Conservation (phyloP, 64 coral and sea anemone species). For the Porites lutea region DNA sequence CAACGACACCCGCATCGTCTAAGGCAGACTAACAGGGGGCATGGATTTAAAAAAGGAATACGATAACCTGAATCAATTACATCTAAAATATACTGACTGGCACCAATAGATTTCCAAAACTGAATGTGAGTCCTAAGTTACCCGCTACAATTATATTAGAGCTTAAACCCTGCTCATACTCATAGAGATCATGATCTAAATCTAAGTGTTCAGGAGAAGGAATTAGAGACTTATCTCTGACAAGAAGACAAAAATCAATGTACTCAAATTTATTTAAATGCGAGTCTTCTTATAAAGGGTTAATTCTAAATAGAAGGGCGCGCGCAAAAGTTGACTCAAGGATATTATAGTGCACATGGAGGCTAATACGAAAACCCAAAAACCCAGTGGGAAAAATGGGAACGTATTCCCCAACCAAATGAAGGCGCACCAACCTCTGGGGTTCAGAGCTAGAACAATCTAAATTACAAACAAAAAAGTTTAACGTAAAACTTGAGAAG, state of each 20-base stretch:
- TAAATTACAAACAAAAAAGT: too few species aligned
- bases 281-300: conserved; percentile 9
- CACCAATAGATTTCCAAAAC: conserved; percentile 13
- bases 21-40: conserved; percentile 34
- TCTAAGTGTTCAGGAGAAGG: too few species aligned
- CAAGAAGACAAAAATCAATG: background rate
- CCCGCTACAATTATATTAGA: background rate
- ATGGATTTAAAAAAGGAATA: conserved; percentile 43
- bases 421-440: too few species aligned
- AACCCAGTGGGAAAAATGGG: too few species aligned
- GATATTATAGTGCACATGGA: too few species aligned
- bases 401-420: too few species aligned
- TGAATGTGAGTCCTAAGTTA: background rate
- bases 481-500: too few species aligned
- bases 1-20: conserved; percentile 6
- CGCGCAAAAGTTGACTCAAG: too few species aligned
- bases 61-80: background rate
- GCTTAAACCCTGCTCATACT: background rate
- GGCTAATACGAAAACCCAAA: too few species aligned
- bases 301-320: too few species aligned
- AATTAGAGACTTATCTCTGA: too few species aligned
- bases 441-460: too few species aligned
- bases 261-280: background rate
- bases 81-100: background rate
- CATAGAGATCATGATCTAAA: background rate